phyloP scores from a whole-genome alignment of 92 coral and sea anemone genomes.

The Epizoanthus scotinus region DNA sequence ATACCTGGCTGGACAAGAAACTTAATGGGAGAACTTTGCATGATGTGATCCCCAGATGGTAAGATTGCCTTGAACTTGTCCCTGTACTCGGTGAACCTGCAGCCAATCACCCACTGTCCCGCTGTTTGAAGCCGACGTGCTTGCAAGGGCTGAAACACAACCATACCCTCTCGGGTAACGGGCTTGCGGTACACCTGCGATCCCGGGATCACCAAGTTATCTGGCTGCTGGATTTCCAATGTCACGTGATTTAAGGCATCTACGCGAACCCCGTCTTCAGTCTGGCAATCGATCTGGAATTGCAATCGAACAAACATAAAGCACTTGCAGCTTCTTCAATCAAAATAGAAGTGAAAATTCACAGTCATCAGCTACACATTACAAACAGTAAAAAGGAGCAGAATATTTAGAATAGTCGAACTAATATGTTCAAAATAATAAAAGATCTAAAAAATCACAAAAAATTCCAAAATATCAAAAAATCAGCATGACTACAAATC shows the following conservation, averaged over 20 bases:
- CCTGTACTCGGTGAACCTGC: constrained; percentile 76
- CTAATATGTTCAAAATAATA: no score
- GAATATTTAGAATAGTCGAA: no score
- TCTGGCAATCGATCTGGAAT: constrained; percentile 66
- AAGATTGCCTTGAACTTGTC: constrained; percentile 69
- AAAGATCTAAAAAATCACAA: no score
- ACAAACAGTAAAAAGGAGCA: no score
- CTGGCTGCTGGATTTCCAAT: constrained; percentile 57
- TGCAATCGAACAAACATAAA: no score
- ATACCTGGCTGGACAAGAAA: constrained; percentile 68
- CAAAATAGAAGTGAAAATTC: no score
- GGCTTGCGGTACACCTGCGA: constrained; percentile 76
- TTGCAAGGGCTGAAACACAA: constrained; percentile 62
- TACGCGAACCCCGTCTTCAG: constrained; percentile 80
- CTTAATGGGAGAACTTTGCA: constrained; percentile 56
- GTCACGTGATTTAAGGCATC: constrained; percentile 67
- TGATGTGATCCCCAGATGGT: constrained; percentile 65
- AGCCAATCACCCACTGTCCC: constrained; percentile 70
- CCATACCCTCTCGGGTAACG: constrained; percentile 60
- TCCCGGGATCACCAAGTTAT: constrained; percentile 38
- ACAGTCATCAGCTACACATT: no score
- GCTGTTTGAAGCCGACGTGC: constrained; percentile 61
- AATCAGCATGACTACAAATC: no score
- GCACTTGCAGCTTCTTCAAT: no score
- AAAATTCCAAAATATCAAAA: no score